A percentile compares a stretch with the other conserved stretches of the same genome.
Conservation (phyloP, 2,113 vertebrate genomes). For the Cyphomyrus discorhynchus region DNA sequence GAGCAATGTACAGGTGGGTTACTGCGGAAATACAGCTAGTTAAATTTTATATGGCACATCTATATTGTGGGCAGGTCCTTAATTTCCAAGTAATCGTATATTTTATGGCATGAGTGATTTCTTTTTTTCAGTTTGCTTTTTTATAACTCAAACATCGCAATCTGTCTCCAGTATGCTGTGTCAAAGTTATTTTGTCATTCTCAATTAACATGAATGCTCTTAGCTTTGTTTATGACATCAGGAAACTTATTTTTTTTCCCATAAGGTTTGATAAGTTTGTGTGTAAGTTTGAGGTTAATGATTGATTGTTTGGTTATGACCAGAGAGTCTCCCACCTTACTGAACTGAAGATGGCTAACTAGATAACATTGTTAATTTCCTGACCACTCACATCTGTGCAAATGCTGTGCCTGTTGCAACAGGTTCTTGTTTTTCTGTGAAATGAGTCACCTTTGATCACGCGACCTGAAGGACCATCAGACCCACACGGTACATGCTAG, state of each 20-base stretch:
- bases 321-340: background rate
- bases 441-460: background rate
- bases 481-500: background rate
- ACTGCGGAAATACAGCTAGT: background rate
- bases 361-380: background rate
- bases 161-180: background rate
- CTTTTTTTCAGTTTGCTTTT: background rate
- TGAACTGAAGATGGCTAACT: background rate
- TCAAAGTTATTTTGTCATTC: background rate
- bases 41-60: background rate
- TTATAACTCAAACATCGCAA: background rate
- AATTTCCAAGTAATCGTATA: background rate
- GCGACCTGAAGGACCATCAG: background rate
- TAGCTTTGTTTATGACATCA: background rate
- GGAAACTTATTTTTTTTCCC: background rate
- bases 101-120: background rate
- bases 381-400: background rate
- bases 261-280: background rate
- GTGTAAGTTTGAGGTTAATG: background rate
- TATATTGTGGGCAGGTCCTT: background rate
- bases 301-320: background rate
- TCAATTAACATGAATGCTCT: background rate
- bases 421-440: background rate
- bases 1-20: background rate
- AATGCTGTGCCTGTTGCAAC: background rate